A percentile compares a stretch with the other conserved stretches of the same genome.
Conservation (phyloP, 2,888 invertebrate genomes). For the Cephonodes hylas region DNA sequence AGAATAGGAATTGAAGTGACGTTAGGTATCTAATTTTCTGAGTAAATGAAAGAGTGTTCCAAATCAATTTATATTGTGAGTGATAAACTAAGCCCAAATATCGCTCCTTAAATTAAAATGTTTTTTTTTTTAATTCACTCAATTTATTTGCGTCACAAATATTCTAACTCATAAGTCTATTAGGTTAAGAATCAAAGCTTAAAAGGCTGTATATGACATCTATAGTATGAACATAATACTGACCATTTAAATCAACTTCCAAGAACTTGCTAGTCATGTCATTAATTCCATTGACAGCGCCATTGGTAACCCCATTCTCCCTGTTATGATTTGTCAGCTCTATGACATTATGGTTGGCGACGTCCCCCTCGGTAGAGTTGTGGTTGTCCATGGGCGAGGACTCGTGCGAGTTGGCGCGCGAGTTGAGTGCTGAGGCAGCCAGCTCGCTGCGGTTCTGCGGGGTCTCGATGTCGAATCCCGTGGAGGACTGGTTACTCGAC, state of each 20-base stretch:
- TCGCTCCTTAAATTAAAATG: too few species aligned
- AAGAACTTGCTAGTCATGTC: constrained; percentile 62
- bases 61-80: too few species aligned
- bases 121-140: too few species aligned
- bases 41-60: too few species aligned
- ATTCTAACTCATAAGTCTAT: too few species aligned
- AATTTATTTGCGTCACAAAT: too few species aligned
- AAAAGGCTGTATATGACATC: not conserved
- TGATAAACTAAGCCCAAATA: too few species aligned
- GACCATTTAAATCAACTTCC: constrained; percentile 72
- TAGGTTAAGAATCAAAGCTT: too few species aligned
- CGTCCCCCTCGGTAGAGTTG: constrained; percentile 39
- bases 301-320: constrained; percentile 24
- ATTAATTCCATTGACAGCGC: constrained; percentile 45
- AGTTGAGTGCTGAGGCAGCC: constrained; percentile 17
- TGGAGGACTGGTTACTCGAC: constrained; percentile 72
- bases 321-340: constrained; percentile 41
- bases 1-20: not conserved
- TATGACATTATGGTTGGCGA: constrained; percentile 43
- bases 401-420: constrained; percentile 33
- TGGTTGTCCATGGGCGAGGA: constrained; percentile 45
- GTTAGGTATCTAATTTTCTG: too few species aligned
- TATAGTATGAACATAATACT: constrained; percentile 26
- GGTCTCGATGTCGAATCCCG: constrained; percentile 50
- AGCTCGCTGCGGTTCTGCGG: constrained; percentile 26